phyloP scores from a whole-genome alignment of 2,797 vertebrate genomes.

The Girardinus metallicus region DNA sequence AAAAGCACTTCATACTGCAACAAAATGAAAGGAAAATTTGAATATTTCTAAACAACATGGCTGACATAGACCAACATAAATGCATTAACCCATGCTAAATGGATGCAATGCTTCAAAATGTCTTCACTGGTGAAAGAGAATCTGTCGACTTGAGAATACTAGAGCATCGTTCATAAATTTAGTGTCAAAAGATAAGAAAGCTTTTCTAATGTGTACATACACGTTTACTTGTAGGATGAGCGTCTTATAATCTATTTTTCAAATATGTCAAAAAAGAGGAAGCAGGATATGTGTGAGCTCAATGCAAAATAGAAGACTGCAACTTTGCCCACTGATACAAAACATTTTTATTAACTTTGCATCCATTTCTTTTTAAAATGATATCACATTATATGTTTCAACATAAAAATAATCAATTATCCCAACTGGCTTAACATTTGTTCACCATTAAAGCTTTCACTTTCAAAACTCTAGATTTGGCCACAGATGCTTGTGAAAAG shows the following conservation, averaged over 20 bases:
- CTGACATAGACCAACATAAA: not conserved
- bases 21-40: not conserved
- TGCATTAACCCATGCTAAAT: not conserved
- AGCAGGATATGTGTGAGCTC: not conserved
- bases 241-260: not conserved
- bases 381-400: not conserved
- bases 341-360: not conserved
- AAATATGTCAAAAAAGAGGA: not conserved
- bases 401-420: not conserved
- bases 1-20: not conserved
- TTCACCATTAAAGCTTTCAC: not conserved
- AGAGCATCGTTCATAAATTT: not conserved
- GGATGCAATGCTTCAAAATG: not conserved
- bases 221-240: not conserved
- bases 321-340: not conserved
- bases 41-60: not conserved
- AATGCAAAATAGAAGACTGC: not conserved
- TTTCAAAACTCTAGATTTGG: not conserved
- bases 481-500: not conserved
- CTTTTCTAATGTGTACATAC: not conserved
- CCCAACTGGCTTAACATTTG: not conserved
- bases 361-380: not conserved
- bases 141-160: not conserved
- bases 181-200: not conserved
- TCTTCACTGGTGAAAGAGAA: not conserved